Evolutionary conservation across 1,140 invertebrate genomes (phyloP).

Genomic region (Leptinotarsa undecemlineata): DNA sequence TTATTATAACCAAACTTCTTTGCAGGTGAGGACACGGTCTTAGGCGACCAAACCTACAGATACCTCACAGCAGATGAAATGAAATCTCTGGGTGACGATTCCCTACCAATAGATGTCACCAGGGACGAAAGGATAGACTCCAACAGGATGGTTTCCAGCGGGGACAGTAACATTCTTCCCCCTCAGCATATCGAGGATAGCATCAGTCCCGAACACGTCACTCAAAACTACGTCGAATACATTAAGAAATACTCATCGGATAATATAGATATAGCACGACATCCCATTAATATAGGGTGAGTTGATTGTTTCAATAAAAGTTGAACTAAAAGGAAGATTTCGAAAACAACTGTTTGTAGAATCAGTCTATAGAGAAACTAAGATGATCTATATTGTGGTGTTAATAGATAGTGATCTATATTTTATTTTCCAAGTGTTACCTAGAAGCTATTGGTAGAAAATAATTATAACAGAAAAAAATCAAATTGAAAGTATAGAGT

Average conservation of each 20-base stretch:
- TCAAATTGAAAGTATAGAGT: no score
- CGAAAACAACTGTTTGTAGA: no score
- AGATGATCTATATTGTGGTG: no score
- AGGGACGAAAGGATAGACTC: slow-evolving; percentile 80
- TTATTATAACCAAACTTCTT: slow-evolving; percentile 22
- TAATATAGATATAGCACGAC: slow-evolving; percentile 72
- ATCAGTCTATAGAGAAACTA: no score
- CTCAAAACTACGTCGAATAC: slow-evolving; percentile 63
- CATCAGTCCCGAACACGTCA: slow-evolving; percentile 66
- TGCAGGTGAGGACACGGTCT: slow-evolving; percentile 83
- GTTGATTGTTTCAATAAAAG: slow-evolving; percentile 41
- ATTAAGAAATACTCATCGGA: slow-evolving; percentile 60
- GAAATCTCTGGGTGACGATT: slow-evolving; percentile 93
- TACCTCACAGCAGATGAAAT: slow-evolving; percentile 92
- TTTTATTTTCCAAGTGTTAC: no score
- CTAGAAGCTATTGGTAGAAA: no score
- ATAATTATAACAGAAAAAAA: no score
- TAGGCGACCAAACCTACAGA: slow-evolving; percentile 88
- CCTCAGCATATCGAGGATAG: slow-evolving; percentile 65
- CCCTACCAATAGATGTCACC: slow-evolving; percentile 88
- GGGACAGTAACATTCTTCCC: slow-evolving; percentile 55
- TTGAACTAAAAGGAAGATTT: no score
- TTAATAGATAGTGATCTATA: no score
- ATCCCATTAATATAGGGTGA: slow-evolving; percentile 77
- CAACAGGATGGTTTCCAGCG: slow-evolving; percentile 58